Evolutionary conservation across 2,888 invertebrate genomes (phyloP), one percentile per base, ranked within the genome.

Genomic region (Napeogenes sylphis): DNA sequence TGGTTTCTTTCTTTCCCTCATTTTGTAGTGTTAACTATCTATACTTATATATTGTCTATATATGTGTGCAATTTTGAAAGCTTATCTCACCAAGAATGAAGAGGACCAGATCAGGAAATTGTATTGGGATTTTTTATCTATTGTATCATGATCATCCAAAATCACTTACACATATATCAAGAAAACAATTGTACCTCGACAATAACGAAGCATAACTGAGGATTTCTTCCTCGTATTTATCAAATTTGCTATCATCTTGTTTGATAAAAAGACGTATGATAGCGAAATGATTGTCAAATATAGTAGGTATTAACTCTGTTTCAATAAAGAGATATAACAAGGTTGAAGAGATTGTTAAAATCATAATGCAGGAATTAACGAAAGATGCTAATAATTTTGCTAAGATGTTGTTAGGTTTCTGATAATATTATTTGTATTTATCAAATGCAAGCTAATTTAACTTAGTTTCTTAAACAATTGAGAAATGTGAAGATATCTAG

Each of bases 1-100:
- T 55, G 88, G 82, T 59, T 83, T 90, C 73, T 87, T 90, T 57
- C 87, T 71, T 0, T 75, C 55, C 61, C 84, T 81, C 85, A 86
- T 87, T 38, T 58, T 61, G 55, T 32, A 14, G 2, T 55, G 42
- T 56, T 8, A 51, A n/a, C 21, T 56, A 33, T 35, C 14, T 12
- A 30, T 51, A 21, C 51, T 30, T 51, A 51, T 30, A 51, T 51
- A 51, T 51, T 51, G 51, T 51, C n/a, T 51, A 30, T 51, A 51
- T 30, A 10, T 54, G 4, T 14, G 60, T 55, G 21, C 21, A 21
- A 21, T 21, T 21, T 21, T 21, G 21, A 55, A 38, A 10, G 12
- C 56, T 59, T 45, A 56, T 53, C 45, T 53, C 68, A 66, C 67
- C 64, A 66, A 63, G 55, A 60, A 2, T 38, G 6, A 54, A 42